A percentile compares a stretch with the other conserved stretches of the same genome.
phyloP scores from a whole-genome alignment of 2,888 invertebrate species.

The Platerodrilus igneus region DNA sequence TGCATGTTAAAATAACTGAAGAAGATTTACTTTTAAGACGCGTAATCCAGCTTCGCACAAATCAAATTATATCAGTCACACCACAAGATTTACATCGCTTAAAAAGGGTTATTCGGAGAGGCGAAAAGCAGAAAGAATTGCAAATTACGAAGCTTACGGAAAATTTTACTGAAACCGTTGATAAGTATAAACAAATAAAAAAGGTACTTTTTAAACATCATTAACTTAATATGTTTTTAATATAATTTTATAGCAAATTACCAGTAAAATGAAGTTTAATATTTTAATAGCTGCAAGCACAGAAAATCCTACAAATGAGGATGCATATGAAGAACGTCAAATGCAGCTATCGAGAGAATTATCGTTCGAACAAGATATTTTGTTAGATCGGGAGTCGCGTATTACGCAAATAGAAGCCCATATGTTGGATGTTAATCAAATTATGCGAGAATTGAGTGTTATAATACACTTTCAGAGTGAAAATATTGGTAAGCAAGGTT shows the following conservation, averaged over 20 bases:
- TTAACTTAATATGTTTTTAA: too few relatives aligned
- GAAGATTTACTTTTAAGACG: constrained; percentile 55
- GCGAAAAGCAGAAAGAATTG: constrained; percentile 75
- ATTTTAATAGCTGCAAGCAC: constrained; percentile 46
- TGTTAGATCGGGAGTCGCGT: constrained; percentile 74
- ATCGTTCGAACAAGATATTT: constrained; percentile 74
- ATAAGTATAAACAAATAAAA: constrained; percentile 73
- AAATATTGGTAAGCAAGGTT: constrained; percentile 70
- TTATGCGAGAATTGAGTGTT: constrained; percentile 70
- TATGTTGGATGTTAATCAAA: constrained; percentile 77
- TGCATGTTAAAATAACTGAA: too few relatives aligned
- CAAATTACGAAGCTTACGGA: constrained; percentile 79
- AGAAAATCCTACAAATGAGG: constrained; percentile 38
- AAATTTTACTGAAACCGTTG: constrained; percentile 75
- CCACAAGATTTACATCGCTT: constrained; percentile 69
- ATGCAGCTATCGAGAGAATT: constrained; percentile 53
- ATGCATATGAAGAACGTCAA: constrained; percentile 47
- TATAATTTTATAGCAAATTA: constrained; percentile 56
- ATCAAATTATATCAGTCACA: constrained; percentile 68
- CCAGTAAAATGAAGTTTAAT: constrained; percentile 64
- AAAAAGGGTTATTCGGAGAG: constrained; percentile 63
- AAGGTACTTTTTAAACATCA: constrained; percentile 55
- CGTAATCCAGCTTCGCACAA: constrained; percentile 68
- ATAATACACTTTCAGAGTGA: constrained; percentile 70
- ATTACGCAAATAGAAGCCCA: constrained; percentile 77